Conservation (phyloP, 2,113 vertebrate genomes). For the Sus scrofa region T2T-Sscrofa CM000829.6:69991501-69992000, state of each 20-base stretch:
- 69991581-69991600: background rate
- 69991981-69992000: background rate
- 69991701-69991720: background rate
- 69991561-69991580: background rate
- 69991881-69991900: background rate
- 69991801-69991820: background rate
- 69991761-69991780: background rate
- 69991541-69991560: background rate
- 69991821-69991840: background rate
- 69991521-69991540: background rate
- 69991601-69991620: background rate
- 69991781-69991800: background rate
- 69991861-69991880: background rate
- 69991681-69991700: background rate
- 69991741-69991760: background rate
- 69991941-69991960: background rate
- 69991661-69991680: background rate
- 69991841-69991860: background rate
- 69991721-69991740: background rate
- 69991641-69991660: background rate
- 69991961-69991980: background rate
- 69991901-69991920: background rate
- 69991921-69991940: background rate
- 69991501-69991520: background rate
- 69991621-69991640: background rate